A percentile compares a stretch with the other conserved stretches of the same genome.
These are phyloP conservation scores for Capreolus pygargus DNA, from an alignment of 2,113 vertebrate genomes.

Conservation along the genomic window DNA sequence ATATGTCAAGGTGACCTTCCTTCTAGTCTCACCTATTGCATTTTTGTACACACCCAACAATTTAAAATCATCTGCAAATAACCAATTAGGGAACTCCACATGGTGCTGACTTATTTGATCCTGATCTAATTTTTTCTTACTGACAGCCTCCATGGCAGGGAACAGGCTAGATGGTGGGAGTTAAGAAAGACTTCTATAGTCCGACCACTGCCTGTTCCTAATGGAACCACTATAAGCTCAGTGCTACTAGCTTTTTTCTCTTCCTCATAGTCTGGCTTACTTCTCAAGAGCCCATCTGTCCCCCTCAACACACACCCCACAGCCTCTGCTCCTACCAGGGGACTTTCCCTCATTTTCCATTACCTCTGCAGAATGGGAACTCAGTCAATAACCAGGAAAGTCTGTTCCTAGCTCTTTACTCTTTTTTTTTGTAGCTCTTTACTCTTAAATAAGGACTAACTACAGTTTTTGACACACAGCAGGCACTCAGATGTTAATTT, in stretches of 20 bases:
- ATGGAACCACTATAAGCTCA: background rate
- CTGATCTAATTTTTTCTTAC: constrained; percentile 29
- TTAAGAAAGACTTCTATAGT: constrained; percentile 11
- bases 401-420: background rate
- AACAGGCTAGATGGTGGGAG: background rate
- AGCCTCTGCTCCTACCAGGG: background rate
- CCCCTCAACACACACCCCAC: background rate
- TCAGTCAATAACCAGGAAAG: background rate
- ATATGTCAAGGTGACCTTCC: constrained; percentile 8
- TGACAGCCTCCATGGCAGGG: background rate
- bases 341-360: background rate
- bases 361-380: background rate
- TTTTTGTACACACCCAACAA: background rate
- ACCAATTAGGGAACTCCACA: background rate
- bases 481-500: background rate
- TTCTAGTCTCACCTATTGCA: background rate
- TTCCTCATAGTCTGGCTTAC: background rate
- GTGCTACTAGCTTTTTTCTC: background rate
- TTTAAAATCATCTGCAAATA: constrained; percentile 44
- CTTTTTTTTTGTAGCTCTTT: background rate
- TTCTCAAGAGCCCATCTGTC: background rate
- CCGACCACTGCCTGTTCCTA: background rate
- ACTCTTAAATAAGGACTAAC: background rate
- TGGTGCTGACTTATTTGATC: background rate
- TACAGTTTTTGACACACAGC: background rate